Conservation (phyloP, 2,113 vertebrate genomes). For the Deroptyus accipitrinus region DNA sequence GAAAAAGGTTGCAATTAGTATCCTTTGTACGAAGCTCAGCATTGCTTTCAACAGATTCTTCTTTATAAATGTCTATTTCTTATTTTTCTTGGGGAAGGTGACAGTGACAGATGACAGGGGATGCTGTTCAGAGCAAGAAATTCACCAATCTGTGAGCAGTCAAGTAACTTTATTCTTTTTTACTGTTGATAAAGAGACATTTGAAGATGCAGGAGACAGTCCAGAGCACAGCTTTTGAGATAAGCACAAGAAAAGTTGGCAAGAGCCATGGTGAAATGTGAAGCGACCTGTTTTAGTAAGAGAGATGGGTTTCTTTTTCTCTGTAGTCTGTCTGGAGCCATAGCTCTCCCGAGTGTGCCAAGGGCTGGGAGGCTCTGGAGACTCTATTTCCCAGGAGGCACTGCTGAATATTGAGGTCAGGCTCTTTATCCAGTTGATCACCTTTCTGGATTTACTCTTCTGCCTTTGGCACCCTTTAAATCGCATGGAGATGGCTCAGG, state of each 20-base stretch:
- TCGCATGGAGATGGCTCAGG: neutral
- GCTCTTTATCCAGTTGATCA: neutral
- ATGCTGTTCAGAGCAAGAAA: neutral
- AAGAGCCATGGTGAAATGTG: neutral
- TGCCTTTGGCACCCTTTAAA: neutral
- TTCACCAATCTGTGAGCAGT: neutral
- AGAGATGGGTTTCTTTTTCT: neutral
- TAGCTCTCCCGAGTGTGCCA: neutral
- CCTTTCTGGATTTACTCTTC: neutral
- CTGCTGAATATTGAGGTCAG: neutral
- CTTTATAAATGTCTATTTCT: neutral
- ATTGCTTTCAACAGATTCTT: conserved; percentile 21
- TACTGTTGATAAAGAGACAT: neutral
- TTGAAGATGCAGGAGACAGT: neutral
- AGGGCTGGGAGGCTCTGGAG: neutral
- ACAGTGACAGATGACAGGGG: conserved; percentile 13
- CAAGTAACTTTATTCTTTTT: neutral
- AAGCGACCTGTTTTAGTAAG: neutral
- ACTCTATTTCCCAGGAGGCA: neutral
- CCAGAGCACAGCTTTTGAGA: conserved; percentile 3
- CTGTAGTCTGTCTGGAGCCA: neutral
- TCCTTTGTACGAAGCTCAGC: conserved; percentile 33
- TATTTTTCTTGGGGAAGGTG: neutral
- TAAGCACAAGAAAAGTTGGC: neutral
- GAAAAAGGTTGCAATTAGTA: conserved; percentile 22